These are phyloP conservation scores for Cyanoramphus novaezelandiae DNA, from an alignment of 2,113 vertebrate genomes.

Conservation along the genomic window DNA sequence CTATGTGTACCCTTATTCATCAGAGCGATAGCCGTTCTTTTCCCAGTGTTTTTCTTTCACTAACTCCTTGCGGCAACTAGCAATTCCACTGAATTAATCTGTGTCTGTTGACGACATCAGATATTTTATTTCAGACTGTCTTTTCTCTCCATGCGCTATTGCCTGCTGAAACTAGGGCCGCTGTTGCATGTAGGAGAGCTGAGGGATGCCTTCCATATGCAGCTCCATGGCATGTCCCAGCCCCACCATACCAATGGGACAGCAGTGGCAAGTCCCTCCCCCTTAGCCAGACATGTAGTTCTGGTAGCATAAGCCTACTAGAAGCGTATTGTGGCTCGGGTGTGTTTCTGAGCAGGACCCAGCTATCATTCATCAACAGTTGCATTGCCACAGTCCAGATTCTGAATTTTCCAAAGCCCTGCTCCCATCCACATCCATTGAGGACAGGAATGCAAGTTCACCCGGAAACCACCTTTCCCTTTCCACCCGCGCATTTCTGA, in stretches of 20 bases:
- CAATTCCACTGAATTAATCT: constrained; percentile 12
- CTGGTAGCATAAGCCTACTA: not conserved
- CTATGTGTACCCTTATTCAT: not conserved
- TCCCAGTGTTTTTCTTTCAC: constrained; percentile 23
- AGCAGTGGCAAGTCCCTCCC: not conserved
- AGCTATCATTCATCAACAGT: accelerated
- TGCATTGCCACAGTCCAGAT: not conserved
- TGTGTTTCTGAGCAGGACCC: not conserved
- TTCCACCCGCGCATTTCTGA: constrained; percentile 6
- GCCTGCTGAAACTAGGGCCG: not conserved
- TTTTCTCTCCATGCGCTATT: not conserved
- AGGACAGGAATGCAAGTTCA: constrained; percentile 26
- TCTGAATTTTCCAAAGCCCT: not conserved
- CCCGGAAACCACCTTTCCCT: constrained; percentile 51
- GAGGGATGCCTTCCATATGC: not conserved
- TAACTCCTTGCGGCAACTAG: not conserved
- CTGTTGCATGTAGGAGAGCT: not conserved
- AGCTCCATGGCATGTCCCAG: not conserved
- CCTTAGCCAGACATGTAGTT: not conserved
- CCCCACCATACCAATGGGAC: accelerated
- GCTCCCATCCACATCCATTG: not conserved
- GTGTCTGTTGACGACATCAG: not conserved
- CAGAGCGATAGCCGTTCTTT: not conserved
- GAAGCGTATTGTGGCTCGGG: not conserved
- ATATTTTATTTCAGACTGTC: constrained; percentile 9